A percentile compares a stretch with the other conserved stretches of the same genome.
phyloP scores from a whole-genome alignment of 2,888 invertebrate species.

The Glaucopsyche alexis region DNA sequence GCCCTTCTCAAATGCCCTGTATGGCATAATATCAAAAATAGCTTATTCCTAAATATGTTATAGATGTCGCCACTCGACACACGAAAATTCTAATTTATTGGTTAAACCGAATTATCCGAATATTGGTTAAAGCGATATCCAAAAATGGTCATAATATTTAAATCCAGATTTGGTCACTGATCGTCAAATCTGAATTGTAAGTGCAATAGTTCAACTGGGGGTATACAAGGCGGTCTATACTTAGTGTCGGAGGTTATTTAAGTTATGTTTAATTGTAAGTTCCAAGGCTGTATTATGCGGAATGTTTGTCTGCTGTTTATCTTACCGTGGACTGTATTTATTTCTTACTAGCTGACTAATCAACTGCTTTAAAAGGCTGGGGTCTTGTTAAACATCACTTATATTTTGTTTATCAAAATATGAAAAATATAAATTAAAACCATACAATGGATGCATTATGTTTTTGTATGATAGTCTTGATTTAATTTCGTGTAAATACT shows the following conservation, averaged over 20 bases:
- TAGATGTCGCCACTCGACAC: too few species aligned
- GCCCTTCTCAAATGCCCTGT: too few species aligned
- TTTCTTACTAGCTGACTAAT: background rate
- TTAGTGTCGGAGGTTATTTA: conserved; percentile 77
- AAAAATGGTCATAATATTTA: too few species aligned
- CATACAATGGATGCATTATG: background rate
- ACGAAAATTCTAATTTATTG: too few species aligned
- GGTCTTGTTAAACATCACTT: too few species aligned
- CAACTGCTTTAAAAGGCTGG: too few species aligned
- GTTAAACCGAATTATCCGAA: too few species aligned
- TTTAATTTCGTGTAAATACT: background rate
- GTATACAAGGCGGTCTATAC: conserved; percentile 59
- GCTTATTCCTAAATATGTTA: too few species aligned
- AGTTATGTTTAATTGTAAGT: conserved; percentile 74
- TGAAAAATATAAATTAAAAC: too few species aligned
- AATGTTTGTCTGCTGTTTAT: conserved; percentile 50
- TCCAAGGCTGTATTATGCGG: conserved; percentile 77
- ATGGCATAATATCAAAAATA: too few species aligned
- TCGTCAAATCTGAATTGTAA: background rate
- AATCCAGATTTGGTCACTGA: background rate
- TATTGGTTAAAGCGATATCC: too few species aligned
- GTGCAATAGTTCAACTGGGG: background rate
- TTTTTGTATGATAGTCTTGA: background rate
- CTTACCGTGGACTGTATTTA: conserved; percentile 35
- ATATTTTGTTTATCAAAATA: too few species aligned